Conservation (phyloP, 2,113 vertebrate genomes). For the Zosterops lateralis region DNA sequence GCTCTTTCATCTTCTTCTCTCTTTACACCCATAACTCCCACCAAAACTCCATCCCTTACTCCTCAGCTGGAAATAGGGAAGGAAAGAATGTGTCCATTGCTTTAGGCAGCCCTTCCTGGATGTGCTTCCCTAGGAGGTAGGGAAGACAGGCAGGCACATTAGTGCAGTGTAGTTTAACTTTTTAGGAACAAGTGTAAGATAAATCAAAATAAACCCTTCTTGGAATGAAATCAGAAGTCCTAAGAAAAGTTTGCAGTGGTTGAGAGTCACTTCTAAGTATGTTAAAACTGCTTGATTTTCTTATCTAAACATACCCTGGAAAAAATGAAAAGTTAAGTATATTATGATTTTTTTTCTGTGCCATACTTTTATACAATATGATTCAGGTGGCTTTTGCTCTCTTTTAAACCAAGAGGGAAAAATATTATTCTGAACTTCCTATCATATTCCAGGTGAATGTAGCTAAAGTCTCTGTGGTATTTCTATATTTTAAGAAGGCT, state of each 20-base stretch:
- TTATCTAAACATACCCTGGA: not conserved
- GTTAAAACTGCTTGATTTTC: not conserved
- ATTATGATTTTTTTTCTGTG: not conserved
- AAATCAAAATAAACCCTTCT: not conserved
- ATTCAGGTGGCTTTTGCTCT: not conserved
- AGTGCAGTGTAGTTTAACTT: not conserved
- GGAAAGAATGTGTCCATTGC: not conserved
- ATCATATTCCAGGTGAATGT: not conserved
- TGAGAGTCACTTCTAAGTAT: not conserved
- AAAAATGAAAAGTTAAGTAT: not conserved
- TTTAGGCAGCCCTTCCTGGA: not conserved
- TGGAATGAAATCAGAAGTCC: not conserved
- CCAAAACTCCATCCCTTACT: not conserved
- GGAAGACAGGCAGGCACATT: not conserved
- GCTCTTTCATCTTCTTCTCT: not conserved
- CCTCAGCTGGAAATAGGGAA: not conserved
- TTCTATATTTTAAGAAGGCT: not conserved
- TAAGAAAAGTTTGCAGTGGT: not conserved
- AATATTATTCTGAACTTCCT: not conserved
- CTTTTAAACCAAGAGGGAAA: not conserved
- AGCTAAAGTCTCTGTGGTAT: not conserved
- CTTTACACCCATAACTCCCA: not conserved
- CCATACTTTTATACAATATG: not conserved
- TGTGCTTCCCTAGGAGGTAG: not conserved
- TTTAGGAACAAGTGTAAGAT: constrained; percentile 2